A percentile compares a stretch with the other conserved stretches of the same genome.
phyloP scores from a whole-genome alignment of 2,888 invertebrate species.

The Lasioglossum leucozonium region DNA sequence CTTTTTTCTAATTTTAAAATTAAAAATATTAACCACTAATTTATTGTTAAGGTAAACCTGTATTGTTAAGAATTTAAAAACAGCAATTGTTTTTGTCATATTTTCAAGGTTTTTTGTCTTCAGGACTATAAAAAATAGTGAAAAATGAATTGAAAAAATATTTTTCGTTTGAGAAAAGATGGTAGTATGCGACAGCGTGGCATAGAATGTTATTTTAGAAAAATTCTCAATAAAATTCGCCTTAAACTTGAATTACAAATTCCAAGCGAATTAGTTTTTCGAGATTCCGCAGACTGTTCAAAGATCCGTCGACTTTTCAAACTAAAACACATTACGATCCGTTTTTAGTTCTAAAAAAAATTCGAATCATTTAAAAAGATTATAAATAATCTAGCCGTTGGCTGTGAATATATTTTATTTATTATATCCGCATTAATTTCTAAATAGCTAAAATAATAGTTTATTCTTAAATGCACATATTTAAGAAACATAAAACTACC shows the following conservation, averaged over 20 bases:
- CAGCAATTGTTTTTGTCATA: background rate
- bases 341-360: background rate
- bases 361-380: background rate
- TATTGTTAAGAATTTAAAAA: background rate
- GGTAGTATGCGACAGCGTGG: no score
- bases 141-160: background rate
- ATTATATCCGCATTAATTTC: no score
- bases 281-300: constrained; percentile 5
- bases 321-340: background rate
- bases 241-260: background rate
- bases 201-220: background rate
- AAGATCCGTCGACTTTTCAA: background rate
- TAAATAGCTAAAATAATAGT: no score
- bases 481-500: no score
- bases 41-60: background rate
- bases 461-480: background rate
- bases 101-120: background rate
- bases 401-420: no score
- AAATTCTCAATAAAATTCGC: background rate
- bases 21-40: background rate
- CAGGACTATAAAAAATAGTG: background rate
- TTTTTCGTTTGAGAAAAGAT: background rate
- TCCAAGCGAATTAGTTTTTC: background rate
- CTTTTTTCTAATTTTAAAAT: background rate
- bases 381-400: background rate